Conservation (phyloP, 2,113 vertebrate genomes). For the Butastur rufipennis region DNA sequence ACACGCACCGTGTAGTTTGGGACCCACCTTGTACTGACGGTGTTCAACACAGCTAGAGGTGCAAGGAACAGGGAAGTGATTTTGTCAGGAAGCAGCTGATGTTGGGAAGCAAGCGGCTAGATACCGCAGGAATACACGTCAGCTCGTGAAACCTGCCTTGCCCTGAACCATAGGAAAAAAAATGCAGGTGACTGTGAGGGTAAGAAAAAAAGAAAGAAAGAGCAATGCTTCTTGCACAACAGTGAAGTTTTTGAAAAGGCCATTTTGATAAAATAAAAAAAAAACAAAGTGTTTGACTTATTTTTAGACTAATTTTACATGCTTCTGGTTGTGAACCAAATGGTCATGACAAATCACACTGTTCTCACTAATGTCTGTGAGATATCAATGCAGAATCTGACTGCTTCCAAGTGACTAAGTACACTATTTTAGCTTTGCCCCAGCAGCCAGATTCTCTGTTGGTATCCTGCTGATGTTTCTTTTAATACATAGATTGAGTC, state of each 20-base stretch:
- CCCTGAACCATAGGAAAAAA: not conserved
- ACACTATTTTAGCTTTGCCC: slow-evolving; percentile 47
- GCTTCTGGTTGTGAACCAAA: slow-evolving; percentile 34
- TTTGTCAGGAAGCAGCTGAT: not conserved
- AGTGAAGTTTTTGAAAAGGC: not conserved
- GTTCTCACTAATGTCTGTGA: slow-evolving; percentile 43
- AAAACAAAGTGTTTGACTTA: not conserved
- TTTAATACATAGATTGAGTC: slow-evolving; percentile 44
- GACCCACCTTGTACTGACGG: not conserved
- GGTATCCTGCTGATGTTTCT: slow-evolving; percentile 40
- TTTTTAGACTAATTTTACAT: slow-evolving; percentile 22
- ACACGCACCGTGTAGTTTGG: accelerated
- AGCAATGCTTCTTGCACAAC: not conserved
- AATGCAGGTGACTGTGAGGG: not conserved
- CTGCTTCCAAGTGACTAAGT: slow-evolving; percentile 59
- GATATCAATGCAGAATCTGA: slow-evolving; percentile 41
- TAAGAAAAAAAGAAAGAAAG: not conserved
- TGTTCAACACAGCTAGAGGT: not conserved
- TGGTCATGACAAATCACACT: slow-evolving; percentile 23
- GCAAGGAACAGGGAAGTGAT: not conserved
- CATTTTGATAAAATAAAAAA: not conserved
- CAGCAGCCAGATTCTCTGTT: slow-evolving; percentile 34
- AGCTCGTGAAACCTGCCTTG: not conserved
- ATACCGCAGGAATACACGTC: not conserved
- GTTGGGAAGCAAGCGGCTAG: not conserved